Base-by-base conservation (phyloP, 2,113 vertebrate species). In the Dipodomys ordii region DNA sequence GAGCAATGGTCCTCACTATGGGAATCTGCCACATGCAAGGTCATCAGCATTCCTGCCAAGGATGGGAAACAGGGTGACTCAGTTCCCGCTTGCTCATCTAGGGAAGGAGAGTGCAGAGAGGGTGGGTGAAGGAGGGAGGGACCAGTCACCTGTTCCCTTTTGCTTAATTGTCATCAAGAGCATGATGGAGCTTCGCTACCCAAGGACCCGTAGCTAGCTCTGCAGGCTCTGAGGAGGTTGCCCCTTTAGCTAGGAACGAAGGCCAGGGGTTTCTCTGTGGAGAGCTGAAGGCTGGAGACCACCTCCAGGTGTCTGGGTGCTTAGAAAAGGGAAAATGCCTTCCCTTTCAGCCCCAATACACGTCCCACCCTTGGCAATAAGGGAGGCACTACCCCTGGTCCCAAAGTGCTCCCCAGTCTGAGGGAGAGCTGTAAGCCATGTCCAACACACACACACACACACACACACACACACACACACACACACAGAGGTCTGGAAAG, bases 41-140 rank as follows among this genome's bases (percentile, higher is more conserved):
- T 96, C 97, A 95, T 44, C 32, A 27, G 93, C 85, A 64, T 57
- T 69, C 87, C 93, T 96, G 96, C 95, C 94, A 94, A 96, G 94
- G 78, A 95, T 92, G 92, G 92, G 35, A 65, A 87, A 39, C 53
- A 64, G 90, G 87, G 96, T 97, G 96, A 97, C 94, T 97, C 96
- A 97, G 97, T 96, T 95, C 94, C 96, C 68, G 87, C 85, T 96
- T 95, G 96, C 94, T 97, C 97, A 96, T 96, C 94, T 81, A 30
- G 67, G 85, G 39, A 95, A 91, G 91, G 67, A 84, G 69, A 44
- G 44, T 2, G 35, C 39, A n/a, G 67, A 74, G 28, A 19, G 13
- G n/a, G 60, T 44, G 89, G 53, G 6, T 8, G 53, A 57, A 49
- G 39, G 53, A 49, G 27, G 67, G 71, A 77, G 83, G 71, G 68